These are phyloP conservation scores for Papilio xuthus DNA, from an alignment of 1,140 invertebrate species.

Conservation along the genomic window DNA sequence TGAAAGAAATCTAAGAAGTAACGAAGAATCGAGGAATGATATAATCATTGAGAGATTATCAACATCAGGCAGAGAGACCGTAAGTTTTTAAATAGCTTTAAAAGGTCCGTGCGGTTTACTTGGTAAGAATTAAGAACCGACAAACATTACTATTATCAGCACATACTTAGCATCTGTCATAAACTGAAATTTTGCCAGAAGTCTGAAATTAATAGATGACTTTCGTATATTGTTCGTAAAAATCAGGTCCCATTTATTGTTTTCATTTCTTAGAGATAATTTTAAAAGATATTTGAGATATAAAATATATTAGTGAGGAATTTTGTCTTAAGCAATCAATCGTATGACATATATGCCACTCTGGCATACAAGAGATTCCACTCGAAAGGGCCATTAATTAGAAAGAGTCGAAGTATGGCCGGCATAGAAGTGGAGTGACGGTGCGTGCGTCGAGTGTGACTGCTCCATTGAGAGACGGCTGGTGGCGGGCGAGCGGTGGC, in stretches of 20 bases:
- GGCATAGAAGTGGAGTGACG: constrained; percentile 46
- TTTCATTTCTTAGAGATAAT: neutral
- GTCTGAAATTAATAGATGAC: neutral
- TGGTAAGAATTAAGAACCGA: neutral
- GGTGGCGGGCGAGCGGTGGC: constrained; percentile 59
- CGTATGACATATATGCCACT: constrained; percentile 12
- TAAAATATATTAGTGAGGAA: neutral
- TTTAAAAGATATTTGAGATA: neutral
- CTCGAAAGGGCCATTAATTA: constrained; percentile 28
- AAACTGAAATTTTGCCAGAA: neutral
- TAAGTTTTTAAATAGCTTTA: constrained; percentile 1
- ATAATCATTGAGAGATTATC: neutral
- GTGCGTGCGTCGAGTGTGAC: constrained; percentile 47
- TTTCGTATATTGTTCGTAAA: neutral
- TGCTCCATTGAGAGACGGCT: constrained; percentile 64
- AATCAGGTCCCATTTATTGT: neutral
- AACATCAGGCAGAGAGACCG: neutral
- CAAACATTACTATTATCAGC: neutral
- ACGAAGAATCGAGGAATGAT: neutral
- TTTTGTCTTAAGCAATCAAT: constrained; percentile 8
- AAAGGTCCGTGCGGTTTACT: neutral
- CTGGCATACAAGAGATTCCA: neutral
- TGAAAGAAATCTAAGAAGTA: neutral
- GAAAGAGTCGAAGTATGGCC: constrained; percentile 30
- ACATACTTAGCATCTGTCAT: neutral